Evolutionary conservation across 2,888 invertebrate genomes (phyloP).

Genomic region (Parascotia fuliginaria): DNA sequence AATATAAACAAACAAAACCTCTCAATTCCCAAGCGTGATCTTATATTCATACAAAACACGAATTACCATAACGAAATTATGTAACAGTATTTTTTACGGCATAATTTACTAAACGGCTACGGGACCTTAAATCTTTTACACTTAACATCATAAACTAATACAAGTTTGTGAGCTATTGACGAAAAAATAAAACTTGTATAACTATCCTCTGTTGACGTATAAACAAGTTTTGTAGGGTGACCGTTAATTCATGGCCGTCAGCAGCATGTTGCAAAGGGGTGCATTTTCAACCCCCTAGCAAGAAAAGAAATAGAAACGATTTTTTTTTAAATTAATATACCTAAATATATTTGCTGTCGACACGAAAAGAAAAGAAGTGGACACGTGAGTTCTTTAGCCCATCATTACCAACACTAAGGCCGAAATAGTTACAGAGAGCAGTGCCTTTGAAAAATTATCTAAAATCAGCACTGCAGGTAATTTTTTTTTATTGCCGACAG

Average conservation of each 20-base stretch:
- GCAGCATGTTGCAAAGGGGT: too few relatives aligned
- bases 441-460: too few relatives aligned
- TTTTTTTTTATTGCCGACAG: too few relatives aligned
- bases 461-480: too few relatives aligned
- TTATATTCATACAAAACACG: constrained; percentile 9
- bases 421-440: too few relatives aligned
- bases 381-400: too few relatives aligned
- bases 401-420: too few relatives aligned
- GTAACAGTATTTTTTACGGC: constrained; percentile 14
- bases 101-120: constrained; percentile 9
- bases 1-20: constrained; percentile 10
- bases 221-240: constrained; percentile 26
- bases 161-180: constrained; percentile 48
- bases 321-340: too few relatives aligned
- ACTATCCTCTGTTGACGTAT: constrained; percentile 37
- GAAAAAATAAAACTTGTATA: constrained; percentile 41
- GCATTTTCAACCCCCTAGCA: too few relatives aligned
- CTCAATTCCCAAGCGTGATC: constrained; percentile 10
- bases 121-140: constrained; percentile 32
- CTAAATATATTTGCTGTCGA: too few relatives aligned
- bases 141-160: constrained; percentile 55
- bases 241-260: neutral
- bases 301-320: too few relatives aligned
- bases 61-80: constrained; percentile 28
- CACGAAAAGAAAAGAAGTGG: too few relatives aligned